Evolutionary conservation across 2,888 invertebrate genomes (phyloP).

Genomic region (Volucella inflata): DNA sequence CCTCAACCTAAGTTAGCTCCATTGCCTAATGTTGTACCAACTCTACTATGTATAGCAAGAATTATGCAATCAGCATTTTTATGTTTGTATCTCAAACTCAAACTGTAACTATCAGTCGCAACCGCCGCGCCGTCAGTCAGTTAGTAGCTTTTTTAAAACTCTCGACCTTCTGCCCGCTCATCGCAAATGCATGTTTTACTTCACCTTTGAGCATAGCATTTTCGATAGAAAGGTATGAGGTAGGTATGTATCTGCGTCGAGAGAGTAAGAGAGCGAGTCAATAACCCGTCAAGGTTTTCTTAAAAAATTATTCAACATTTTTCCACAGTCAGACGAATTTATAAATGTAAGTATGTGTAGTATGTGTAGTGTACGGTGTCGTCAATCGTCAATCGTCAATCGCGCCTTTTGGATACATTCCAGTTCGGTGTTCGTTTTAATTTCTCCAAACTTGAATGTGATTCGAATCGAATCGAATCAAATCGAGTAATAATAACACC

Average conservation of each 20-base stretch:
- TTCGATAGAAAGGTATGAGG: neutral
- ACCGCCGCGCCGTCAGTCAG: neutral
- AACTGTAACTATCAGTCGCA: neutral
- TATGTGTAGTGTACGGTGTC: slow-evolving; percentile 16
- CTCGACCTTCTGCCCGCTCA: slow-evolving; percentile 61
- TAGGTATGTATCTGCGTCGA: slow-evolving; percentile 21
- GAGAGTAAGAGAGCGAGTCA: slow-evolving; percentile 45
- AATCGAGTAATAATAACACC: slow-evolving; percentile 47
- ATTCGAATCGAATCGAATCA: slow-evolving; percentile 62
- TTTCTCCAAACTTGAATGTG: slow-evolving; percentile 71
- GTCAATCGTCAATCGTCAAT: slow-evolving; percentile 43
- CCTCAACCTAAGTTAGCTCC: slow-evolving; percentile 8
- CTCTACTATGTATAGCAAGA: slow-evolving; percentile 6
- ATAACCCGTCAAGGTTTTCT: slow-evolving; percentile 72
- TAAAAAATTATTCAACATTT: slow-evolving; percentile 69
- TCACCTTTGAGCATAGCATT: slow-evolving; percentile 7
- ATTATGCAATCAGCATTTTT: slow-evolving; percentile 37
- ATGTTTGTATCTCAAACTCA: slow-evolving; percentile 39
- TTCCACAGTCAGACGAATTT: slow-evolving; percentile 31
- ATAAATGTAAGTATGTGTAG: no score
- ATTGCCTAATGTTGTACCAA: slow-evolving; percentile 54
- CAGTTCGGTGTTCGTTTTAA: slow-evolving; percentile 72
- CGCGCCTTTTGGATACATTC: slow-evolving; percentile 65
- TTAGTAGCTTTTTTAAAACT: slow-evolving; percentile 19
- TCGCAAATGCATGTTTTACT: slow-evolving; percentile 57